These are phyloP conservation scores for Colinus virginianus DNA, from an alignment of 2,113 vertebrate species.

Conservation along the genomic window DNA sequence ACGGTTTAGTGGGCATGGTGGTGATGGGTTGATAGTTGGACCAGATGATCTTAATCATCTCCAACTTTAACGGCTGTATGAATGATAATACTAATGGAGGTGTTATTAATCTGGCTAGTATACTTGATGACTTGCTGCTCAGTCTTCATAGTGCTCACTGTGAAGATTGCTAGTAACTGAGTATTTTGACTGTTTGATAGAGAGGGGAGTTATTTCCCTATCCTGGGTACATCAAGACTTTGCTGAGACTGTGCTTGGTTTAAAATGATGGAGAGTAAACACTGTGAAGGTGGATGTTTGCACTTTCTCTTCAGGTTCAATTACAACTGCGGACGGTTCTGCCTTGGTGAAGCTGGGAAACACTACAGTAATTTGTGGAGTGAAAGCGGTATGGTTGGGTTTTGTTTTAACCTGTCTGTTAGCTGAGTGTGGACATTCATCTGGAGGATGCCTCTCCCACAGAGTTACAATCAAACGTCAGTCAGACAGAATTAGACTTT, in stretches of 20 bases:
- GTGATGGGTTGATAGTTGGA: too few relatives aligned
- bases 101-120: background rate
- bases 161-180: background rate
- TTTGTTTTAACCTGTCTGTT: background rate
- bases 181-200: background rate
- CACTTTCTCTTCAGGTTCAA: conserved; percentile 84
- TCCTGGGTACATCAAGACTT: background rate
- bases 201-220: background rate
- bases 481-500: background rate
- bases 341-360: conserved; percentile 95
- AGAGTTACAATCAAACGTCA: background rate
- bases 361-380: conserved; percentile 93
- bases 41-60: too few relatives aligned
- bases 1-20: too few relatives aligned
- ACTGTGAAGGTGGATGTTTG: background rate
- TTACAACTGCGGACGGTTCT: conserved; percentile 94
- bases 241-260: background rate
- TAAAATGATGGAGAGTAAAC: background rate
- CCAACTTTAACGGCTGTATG: too few relatives aligned
- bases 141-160: background rate
- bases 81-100: background rate
- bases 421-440: background rate
- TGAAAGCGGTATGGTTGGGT: conserved; percentile 88
- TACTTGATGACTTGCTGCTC: background rate
- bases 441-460: background rate